A percentile compares a stretch with the other conserved stretches of the same genome.
phyloP scores from a whole-genome alignment of 2,888 invertebrate genomes.

The Shargacucullia verbasci region DNA sequence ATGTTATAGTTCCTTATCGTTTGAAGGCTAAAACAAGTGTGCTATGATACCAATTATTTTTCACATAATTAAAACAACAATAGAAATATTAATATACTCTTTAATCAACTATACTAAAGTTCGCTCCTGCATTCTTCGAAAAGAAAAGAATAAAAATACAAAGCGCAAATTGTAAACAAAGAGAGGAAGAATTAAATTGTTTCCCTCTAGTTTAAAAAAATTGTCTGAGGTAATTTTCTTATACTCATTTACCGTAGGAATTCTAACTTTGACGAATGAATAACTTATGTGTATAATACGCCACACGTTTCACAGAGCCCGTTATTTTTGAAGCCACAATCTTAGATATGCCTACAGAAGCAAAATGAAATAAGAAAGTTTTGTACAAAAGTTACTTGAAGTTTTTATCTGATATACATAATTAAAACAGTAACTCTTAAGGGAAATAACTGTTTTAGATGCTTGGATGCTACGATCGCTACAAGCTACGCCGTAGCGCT shows the following conservation, averaged over 20 bases:
- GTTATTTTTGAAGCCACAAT: conserved; percentile 26
- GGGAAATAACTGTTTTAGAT: conserved; percentile 14
- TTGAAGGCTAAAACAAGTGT: too few relatives aligned
- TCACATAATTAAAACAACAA: too few relatives aligned
- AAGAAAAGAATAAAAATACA: conserved; percentile 19
- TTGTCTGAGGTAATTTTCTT: too few relatives aligned
- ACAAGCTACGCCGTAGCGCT: conserved; percentile 36
- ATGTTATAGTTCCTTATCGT: too few relatives aligned
- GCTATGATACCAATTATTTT: too few relatives aligned
- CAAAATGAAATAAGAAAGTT: conserved; percentile 57
- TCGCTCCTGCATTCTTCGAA: conserved; percentile 16
- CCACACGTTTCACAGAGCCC: conserved; percentile 7
- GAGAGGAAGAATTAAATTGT: too few relatives aligned
- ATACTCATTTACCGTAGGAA: too few relatives aligned
- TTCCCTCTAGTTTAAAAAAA: too few relatives aligned
- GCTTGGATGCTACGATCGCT: conserved; percentile 5
- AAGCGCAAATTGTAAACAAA: conserved; percentile 27
- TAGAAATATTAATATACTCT: too few relatives aligned
- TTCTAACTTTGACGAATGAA: too few relatives aligned
- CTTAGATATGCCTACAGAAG: conserved; percentile 38
- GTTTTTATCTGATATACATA: conserved; percentile 52
- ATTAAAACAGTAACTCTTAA: conserved; percentile 47
- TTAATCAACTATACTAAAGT: conserved; percentile 39
- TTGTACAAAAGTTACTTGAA: conserved; percentile 41
- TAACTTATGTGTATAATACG: too few relatives aligned